Conservation (phyloP, 2,888 invertebrate genomes). For the Hermaeophaga mercurialis region DNA sequence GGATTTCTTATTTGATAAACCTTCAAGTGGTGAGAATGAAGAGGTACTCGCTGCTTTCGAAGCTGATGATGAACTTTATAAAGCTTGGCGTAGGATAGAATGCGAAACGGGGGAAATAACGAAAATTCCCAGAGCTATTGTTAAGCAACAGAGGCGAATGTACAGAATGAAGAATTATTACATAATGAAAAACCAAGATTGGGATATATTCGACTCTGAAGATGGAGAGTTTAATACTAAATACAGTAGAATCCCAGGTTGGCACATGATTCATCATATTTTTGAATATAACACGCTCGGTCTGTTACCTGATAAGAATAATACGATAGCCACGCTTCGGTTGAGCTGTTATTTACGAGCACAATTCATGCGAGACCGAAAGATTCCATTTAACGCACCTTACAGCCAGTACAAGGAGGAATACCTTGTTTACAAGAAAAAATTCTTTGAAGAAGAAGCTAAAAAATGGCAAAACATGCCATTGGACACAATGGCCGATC, state of each 20-base stretch:
- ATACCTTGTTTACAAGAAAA: conserved; percentile 32
- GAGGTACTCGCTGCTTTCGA: conserved; percentile 11
- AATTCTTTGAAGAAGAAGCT: conserved; percentile 38
- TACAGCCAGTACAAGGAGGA: conserved; percentile 36
- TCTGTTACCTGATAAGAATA: conserved; percentile 41
- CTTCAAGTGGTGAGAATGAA: neutral
- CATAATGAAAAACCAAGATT: conserved; percentile 32
- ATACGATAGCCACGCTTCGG: conserved; percentile 38
- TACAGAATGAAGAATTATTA: conserved; percentile 36
- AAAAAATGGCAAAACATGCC: conserved; percentile 44
- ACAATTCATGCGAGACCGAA: conserved; percentile 35
- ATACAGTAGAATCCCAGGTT: conserved; percentile 38
- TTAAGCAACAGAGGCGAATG: conserved; percentile 31
- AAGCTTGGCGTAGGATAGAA: conserved; percentile 26
- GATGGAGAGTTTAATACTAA: conserved; percentile 41
- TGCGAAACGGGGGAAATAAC: conserved; percentile 19
- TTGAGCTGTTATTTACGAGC: conserved; percentile 31
- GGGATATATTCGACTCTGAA: conserved; percentile 36
- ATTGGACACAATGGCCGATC: conserved; percentile 37
- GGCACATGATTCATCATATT: conserved; percentile 35
- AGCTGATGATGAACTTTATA: conserved; percentile 16
- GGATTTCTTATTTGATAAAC: conserved; percentile 26
- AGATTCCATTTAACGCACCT: conserved; percentile 37
- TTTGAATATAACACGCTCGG: conserved; percentile 41
- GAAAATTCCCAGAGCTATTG: conserved; percentile 33